Evolutionary conservation across 37 sponge, comb jelly and placozoan species (phyloP).

Genomic region (Tethya wilhelma): DNA sequence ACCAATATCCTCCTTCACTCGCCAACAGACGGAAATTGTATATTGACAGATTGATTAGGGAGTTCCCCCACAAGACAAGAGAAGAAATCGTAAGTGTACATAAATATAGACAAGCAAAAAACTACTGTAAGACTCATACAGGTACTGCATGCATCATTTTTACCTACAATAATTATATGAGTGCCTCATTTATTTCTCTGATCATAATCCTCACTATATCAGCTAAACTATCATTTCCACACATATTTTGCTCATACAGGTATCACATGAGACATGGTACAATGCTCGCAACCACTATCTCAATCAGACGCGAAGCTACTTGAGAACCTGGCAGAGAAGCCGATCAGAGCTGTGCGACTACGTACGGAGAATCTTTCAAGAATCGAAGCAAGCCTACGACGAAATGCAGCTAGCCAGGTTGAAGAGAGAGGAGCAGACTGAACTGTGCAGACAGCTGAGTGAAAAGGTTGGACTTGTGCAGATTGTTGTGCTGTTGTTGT

Average conservation of each 20-base stretch:
- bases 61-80: slow-evolving; percentile 52
- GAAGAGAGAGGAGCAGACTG: slow-evolving; percentile 16
- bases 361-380: slow-evolving; percentile 6
- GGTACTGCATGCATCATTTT: too few species aligned
- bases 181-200: too few species aligned
- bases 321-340: slow-evolving; percentile 34
- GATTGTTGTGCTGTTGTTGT: too few species aligned
- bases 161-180: too few species aligned
- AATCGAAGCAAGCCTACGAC: slow-evolving; percentile 13
- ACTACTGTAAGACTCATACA: not conserved
- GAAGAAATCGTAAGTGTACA: slow-evolving; percentile 43
- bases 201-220: not conserved
- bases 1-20: slow-evolving; percentile 52
- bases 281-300: slow-evolving; percentile 15
- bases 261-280: slow-evolving; percentile 49
- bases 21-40: slow-evolving; percentile 14
- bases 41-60: slow-evolving; percentile 68
- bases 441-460: slow-evolving; percentile 26
- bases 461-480: slow-evolving; percentile 28
- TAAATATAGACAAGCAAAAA: not conserved
- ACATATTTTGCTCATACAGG: slow-evolving; percentile 18
- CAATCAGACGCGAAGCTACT: not conserved
- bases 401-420: not conserved
- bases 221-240: not conserved
- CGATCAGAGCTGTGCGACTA: slow-evolving; percentile 28